Percentiles rank a stretch among this genome's conserved stretches.
Evolutionary conservation across 1,140 invertebrate genomes (phyloP).

Genomic region (Teleogryllus occipitalis): DNA sequence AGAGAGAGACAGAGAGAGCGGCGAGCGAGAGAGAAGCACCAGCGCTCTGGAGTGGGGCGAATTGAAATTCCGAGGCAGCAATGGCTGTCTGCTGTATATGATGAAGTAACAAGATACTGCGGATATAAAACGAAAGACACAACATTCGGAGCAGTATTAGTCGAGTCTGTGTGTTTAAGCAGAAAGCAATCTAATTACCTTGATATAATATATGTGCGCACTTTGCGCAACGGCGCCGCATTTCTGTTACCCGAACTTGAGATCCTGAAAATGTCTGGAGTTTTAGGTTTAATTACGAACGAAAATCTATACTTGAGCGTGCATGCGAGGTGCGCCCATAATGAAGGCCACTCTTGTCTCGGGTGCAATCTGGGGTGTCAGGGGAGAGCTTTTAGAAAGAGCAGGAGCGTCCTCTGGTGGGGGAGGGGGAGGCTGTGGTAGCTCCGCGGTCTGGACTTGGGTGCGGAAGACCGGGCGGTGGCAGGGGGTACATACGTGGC

Average conservation of each 20-base stretch:
- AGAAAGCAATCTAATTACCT: constrained; percentile 1
- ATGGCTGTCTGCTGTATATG: neutral
- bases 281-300: neutral
- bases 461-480: no score
- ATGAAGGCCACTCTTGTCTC: neutral
- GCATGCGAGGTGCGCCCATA: neutral
- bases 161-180: neutral
- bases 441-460: no score
- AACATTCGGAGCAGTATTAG: neutral
- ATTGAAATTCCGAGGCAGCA: neutral
- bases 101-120: constrained; percentile 4
- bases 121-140: neutral
- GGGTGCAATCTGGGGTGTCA: no score
- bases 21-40: neutral
- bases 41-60: neutral
- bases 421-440: no score
- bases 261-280: neutral
- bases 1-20: neutral
- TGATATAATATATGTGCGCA: neutral
- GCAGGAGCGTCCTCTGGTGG: no score
- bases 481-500: no score
- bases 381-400: no score
- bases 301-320: neutral
- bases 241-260: no score
- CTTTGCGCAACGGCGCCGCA: neutral